These are phyloP conservation scores for Petrocephalus schoutedeni DNA, from an alignment of 2,797 vertebrate genomes.

Conservation along the genomic window DNA sequence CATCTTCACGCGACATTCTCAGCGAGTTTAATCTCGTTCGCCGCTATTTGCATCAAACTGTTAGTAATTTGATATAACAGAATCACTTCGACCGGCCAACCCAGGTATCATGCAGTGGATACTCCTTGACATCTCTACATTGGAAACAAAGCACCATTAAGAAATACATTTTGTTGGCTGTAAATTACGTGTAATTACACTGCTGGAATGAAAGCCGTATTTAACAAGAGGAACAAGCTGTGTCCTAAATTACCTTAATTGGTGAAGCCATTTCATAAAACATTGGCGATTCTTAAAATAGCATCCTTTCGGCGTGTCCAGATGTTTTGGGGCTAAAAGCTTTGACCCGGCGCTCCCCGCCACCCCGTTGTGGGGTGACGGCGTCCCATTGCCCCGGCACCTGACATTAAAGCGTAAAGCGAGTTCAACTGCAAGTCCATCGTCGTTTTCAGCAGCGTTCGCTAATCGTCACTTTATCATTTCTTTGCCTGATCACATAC, in stretches of 20 bases:
- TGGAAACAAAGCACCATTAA: conserved; percentile 19
- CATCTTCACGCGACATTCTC: background rate
- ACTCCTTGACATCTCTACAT: conserved; percentile 19
- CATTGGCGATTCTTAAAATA: conserved; percentile 28
- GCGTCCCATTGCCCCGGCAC: background rate
- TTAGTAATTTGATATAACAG: conserved; percentile 54
- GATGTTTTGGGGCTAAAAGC: conserved; percentile 20
- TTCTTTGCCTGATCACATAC: background rate
- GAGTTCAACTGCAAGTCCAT: background rate
- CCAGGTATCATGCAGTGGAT: conserved; percentile 34
- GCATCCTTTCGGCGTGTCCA: conserved; percentile 14
- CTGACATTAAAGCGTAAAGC: background rate
- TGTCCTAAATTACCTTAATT: conserved; percentile 48
- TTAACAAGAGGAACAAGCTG: conserved; percentile 43
- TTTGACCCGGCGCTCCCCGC: conserved; percentile 16
- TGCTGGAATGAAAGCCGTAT: conserved; percentile 48
- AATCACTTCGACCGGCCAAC: conserved; percentile 24
- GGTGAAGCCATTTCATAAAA: conserved; percentile 40
- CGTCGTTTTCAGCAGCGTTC: background rate
- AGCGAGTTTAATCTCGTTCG: background rate
- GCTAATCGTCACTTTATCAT: background rate
- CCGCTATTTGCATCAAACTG: conserved; percentile 42
- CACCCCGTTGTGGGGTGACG: background rate
- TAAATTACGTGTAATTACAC: conserved; percentile 55
- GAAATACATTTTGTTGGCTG: conserved; percentile 41